Percentiles rank a stretch among this genome's conserved stretches.
Evolutionary conservation across 2,888 invertebrate genomes (phyloP).

Genomic region (Drosophila siamana): DNA sequence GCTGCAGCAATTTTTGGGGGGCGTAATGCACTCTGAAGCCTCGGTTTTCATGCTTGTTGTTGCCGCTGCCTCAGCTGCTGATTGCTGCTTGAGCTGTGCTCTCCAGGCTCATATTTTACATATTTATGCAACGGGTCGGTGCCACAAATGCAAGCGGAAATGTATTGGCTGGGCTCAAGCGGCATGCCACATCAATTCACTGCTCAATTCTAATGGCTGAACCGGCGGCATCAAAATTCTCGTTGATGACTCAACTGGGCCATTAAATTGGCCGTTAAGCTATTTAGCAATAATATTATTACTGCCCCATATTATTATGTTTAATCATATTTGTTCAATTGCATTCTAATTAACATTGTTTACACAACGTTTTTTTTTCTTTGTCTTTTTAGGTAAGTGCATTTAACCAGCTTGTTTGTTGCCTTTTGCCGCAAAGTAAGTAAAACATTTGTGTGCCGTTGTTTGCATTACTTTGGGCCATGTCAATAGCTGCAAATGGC

Average conservation of each 20-base stretch:
- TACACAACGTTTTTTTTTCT: conserved; percentile 11
- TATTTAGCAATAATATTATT: conserved; percentile 3
- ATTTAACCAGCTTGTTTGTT: conserved; percentile 25
- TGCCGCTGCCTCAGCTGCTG: neutral
- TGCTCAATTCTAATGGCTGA: conserved; percentile 37
- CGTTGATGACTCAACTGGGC: too few species aligned
- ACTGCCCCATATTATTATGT: neutral
- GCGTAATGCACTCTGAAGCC: conserved; percentile 77
- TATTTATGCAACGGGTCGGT: conserved; percentile 55
- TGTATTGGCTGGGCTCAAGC: conserved; percentile 50
- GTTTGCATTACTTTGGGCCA: conserved; percentile 25
- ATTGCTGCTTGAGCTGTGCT: too few species aligned
- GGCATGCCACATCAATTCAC: conserved; percentile 48
- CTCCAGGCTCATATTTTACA: conserved; percentile 67
- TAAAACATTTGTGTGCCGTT: conserved; percentile 43
- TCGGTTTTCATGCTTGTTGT: neutral
- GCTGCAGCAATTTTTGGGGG: conserved; percentile 42
- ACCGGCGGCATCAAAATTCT: too few species aligned
- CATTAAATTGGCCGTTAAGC: too few species aligned
- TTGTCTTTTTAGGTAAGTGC: conserved; percentile 70
- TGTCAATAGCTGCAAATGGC: conserved; percentile 38
- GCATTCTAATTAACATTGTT: conserved; percentile 32
- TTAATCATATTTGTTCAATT: conserved; percentile 18
- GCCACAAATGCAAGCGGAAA: conserved; percentile 66
- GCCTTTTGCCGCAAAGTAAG: conserved; percentile 50